These are phyloP conservation scores for Prochilodus magdalenae DNA, from an alignment of 2,113 vertebrate species.

Conservation along the genomic window DNA sequence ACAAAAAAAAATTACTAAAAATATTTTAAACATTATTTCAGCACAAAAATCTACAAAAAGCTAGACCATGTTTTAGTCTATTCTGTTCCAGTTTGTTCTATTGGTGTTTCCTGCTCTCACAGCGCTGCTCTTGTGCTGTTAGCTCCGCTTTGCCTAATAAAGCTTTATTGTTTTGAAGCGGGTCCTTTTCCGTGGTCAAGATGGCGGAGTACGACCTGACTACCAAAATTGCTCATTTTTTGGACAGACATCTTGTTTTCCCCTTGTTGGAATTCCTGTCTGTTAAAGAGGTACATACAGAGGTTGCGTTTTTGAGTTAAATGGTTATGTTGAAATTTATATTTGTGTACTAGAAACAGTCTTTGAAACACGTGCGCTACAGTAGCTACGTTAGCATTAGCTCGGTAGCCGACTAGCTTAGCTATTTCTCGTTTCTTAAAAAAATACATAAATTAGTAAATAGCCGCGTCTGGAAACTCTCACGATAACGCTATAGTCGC, in stretches of 20 bases:
- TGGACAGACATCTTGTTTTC: constrained; percentile 94
- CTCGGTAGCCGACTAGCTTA: not conserved
- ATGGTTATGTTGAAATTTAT: not conserved
- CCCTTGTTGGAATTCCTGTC: constrained; percentile 94
- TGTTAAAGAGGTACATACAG: constrained; percentile 87
- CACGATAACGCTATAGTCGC: too few species aligned
- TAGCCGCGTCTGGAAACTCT: too few species aligned
- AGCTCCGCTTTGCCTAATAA: not conserved
- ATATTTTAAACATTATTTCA: too few species aligned
- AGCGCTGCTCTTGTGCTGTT: not conserved
- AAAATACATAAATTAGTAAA: too few species aligned
- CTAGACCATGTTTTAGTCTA: too few species aligned
- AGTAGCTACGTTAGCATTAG: constrained; percentile 28
- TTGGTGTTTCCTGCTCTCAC: not conserved
- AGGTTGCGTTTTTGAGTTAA: not conserved
- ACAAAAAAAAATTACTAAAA: too few species aligned
- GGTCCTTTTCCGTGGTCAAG: constrained; percentile 65
- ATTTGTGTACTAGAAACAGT: not conserved
- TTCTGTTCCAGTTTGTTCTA: not conserved
- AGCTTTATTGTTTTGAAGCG: constrained; percentile 50
- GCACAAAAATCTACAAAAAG: too few species aligned
- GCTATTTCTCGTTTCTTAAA: not conserved
- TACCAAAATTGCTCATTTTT: constrained; percentile 92
- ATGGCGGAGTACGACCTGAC: constrained; percentile 98
- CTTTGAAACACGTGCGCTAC: constrained; percentile 29